Evolutionary conservation across 2,113 vertebrate species (phyloP), one percentile per base, ranked within the genome.

Genomic region (Edolisoma coerulescens): DNA sequence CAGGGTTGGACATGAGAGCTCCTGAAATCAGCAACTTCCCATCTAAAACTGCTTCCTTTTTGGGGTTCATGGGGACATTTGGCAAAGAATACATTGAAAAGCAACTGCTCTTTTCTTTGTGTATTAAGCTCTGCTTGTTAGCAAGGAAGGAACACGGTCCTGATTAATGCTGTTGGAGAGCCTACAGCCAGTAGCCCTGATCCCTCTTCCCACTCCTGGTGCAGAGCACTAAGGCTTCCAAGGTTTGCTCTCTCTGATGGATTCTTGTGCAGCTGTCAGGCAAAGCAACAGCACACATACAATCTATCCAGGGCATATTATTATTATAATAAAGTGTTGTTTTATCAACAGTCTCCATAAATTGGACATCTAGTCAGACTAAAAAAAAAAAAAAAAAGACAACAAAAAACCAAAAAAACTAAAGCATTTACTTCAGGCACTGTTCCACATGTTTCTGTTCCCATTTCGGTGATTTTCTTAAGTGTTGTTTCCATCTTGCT

Each of bases 361-460:
- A 30, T 0, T 30, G 14, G 42, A 35, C 21, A 76, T 20, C 39
- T 54, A 75, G 12, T 77, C 35, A 50, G 24, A 39, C 57, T 5
- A 3, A 37, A 89, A 61, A 77, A 65, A 42, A 3, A 37, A 89
- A 61, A 77, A 65, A 42, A 7, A 41, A 27, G 4, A 23, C 7
- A 41, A 16, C 2, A 45, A 56, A 56, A 59, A 65, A 33, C 0
- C 2, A 45, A 56, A 56, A 59, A 65, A 33, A 0, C 57, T 35
- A 61, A 42, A 68, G 41, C 13, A 50, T 65, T 69, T 81, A 63
- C 24, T 91, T 81, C 39, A 82, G 33, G 17, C 14, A 54, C 7
- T 41, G 35, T 73, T 87, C 65, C 13, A 19, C 20, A 33, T 50
- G 24, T 78, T 84, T 75, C 59, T 70, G 18, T 80, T 89, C 33